Conservation (phyloP, 2,113 vertebrate genomes). For the Gobius niger region DNA sequence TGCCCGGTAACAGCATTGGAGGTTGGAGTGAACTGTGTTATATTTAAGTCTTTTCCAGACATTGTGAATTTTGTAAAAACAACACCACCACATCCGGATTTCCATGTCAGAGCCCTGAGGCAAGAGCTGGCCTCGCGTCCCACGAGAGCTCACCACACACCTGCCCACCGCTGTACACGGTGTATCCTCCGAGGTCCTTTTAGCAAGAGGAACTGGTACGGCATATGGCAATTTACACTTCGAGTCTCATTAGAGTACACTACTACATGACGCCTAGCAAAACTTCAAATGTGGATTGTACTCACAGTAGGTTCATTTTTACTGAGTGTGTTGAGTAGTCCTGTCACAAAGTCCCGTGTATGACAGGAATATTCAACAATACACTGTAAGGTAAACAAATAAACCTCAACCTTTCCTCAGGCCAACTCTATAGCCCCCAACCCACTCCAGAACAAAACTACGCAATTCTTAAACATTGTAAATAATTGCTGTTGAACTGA, state of each 20-base stretch:
- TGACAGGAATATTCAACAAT: no score
- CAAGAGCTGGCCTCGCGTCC: neutral
- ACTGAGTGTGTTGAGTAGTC: no score
- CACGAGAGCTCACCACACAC: conserved; percentile 7
- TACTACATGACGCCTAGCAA: no score
- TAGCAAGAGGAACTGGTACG: neutral
- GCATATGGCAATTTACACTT: neutral
- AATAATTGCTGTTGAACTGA: no score
- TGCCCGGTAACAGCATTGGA: neutral
- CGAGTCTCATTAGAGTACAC: neutral
- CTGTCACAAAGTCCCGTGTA: no score
- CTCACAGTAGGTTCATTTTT: no score
- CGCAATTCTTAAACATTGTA: no score
- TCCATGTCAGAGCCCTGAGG: neutral
- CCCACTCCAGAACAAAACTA: no score
- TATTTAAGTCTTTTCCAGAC: neutral
- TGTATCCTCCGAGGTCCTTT: conserved; percentile 3
- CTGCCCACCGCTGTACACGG: neutral
- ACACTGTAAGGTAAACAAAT: no score
- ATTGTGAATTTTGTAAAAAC: neutral
- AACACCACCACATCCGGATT: conserved; percentile 2
- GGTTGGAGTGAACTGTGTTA: neutral
- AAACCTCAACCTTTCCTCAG: no score
- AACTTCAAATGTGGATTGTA: no score
- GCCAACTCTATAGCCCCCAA: no score